These are phyloP conservation scores for Amphiprion percula DNA, from an alignment of 2,113 vertebrate genomes.

Conservation along the genomic window DNA sequence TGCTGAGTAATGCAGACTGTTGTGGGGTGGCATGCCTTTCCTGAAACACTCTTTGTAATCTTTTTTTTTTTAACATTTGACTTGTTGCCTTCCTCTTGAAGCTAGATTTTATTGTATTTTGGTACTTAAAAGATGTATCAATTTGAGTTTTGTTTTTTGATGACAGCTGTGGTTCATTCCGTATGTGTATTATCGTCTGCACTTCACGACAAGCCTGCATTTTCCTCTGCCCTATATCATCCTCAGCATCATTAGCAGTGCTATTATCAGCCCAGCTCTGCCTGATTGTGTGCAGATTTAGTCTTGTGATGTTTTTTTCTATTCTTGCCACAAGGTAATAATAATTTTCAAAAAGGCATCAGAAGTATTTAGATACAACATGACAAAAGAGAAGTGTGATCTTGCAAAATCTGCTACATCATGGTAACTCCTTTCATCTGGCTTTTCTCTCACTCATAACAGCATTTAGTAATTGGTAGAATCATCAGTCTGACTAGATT, in stretches of 20 bases:
- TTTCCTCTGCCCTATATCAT: conserved; percentile 8
- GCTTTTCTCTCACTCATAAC: neutral
- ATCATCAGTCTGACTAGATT: neutral
- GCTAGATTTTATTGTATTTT: neutral
- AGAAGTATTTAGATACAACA: neutral
- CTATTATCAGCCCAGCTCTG: conserved; percentile 5
- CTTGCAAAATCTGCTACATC: conserved; percentile 1
- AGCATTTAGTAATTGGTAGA: conserved; percentile 6
- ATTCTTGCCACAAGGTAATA: conserved; percentile 7
- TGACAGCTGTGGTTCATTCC: conserved; percentile 8
- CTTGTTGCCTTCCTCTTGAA: conserved; percentile 1
- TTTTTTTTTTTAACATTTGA: neutral
- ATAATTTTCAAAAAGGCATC: conserved; percentile 27
- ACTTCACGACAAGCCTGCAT: conserved; percentile 30
- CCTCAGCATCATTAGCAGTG: conserved; percentile 30
- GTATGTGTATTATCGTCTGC: conserved; percentile 1
- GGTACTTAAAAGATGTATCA: neutral
- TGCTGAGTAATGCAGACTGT: conserved; percentile 30
- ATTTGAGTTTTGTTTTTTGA: neutral
- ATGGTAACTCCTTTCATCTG: neutral
- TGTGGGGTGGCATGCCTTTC: neutral
- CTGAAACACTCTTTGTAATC: neutral
- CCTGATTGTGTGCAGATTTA: neutral
- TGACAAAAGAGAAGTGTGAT: neutral
- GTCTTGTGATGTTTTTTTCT: conserved; percentile 4